Evolutionary conservation across 1,140 invertebrate species (phyloP).

Genomic region (Cherax quadricarinatus): DNA sequence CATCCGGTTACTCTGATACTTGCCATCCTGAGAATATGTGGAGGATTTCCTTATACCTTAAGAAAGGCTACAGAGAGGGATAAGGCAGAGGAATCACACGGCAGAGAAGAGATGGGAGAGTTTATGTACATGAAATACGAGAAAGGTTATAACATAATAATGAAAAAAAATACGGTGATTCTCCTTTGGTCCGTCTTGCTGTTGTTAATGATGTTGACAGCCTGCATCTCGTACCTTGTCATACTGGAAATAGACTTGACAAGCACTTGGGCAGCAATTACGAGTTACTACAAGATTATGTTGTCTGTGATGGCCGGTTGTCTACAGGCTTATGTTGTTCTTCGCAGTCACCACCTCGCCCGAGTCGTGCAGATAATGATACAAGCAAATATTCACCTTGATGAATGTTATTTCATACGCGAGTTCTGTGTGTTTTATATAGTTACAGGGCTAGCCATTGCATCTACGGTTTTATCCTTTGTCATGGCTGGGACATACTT

Average conservation of each 20-base stretch:
- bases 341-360: background rate
- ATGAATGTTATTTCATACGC: background rate
- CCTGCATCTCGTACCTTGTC: background rate
- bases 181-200: background rate
- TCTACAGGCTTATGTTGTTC: background rate
- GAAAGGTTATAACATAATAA: background rate
- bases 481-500: background rate
- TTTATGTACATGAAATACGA: too few relatives aligned
- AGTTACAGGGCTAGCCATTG: background rate
- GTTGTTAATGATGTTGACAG: background rate
- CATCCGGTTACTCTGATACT: background rate
- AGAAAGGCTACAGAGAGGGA: background rate
- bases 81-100: background rate
- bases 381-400: background rate
- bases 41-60: background rate
- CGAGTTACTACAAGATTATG: background rate
- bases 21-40: background rate
- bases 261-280: background rate
- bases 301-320: background rate
- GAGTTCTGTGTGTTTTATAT: background rate
- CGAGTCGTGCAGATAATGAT: background rate
- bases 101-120: background rate
- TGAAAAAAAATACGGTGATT: background rate
- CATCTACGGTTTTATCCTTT: background rate
- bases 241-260: too few relatives aligned